A percentile compares a stretch with the other conserved stretches of the same genome.
These are phyloP conservation scores for Chaitophorus viminalis DNA, from an alignment of 2,888 invertebrate genomes.

Conservation along the genomic window DNA sequence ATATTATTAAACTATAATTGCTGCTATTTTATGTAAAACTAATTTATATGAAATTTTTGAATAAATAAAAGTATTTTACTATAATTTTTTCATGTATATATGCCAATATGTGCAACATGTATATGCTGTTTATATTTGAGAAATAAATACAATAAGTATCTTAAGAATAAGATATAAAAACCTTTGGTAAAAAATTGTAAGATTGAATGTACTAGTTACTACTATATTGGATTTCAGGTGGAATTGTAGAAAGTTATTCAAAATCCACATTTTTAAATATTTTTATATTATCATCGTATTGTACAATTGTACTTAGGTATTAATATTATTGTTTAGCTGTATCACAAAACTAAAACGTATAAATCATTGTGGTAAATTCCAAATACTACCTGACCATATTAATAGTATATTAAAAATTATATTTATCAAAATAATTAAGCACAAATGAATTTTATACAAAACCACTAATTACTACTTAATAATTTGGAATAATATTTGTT, in stretches of 20 bases:
- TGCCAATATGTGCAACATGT: no score
- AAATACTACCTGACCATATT: neutral
- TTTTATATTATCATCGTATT: neutral
- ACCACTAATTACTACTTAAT: neutral
- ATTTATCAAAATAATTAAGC: neutral
- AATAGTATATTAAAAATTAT: neutral
- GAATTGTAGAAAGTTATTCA: neutral
- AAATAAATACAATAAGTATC: neutral
- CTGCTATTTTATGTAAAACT: slow-evolving; percentile 22
- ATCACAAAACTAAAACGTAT: neutral
- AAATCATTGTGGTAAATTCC: no score
- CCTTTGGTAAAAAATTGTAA: neutral
- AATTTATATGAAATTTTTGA: no score
- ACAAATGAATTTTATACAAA: neutral
- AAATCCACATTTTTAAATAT: neutral
- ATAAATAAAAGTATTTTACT: slow-evolving; percentile 19
- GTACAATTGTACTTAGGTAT: no score
- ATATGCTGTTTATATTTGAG: no score
- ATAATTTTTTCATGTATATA: no score
- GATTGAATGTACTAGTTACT: no score
- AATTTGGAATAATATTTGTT: neutral
- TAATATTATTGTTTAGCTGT: neutral
- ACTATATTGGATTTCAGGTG: no score
- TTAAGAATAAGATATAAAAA: neutral
- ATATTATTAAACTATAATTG: slow-evolving; percentile 21